Base-by-base conservation (phyloP, 2,113 vertebrate species). In the Hyperoodon ampullatus region DNA sequence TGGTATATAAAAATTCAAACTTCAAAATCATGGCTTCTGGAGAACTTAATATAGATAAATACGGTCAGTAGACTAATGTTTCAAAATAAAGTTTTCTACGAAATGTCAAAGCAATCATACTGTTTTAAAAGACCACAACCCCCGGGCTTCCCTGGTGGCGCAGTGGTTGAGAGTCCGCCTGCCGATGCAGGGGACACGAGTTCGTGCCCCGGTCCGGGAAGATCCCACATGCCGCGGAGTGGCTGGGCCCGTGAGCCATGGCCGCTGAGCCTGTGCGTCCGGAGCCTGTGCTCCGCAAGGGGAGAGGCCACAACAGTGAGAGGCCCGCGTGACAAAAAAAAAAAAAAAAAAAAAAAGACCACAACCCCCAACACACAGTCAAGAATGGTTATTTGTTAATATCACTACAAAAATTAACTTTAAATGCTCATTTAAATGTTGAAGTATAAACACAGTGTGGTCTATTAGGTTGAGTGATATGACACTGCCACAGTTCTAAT, bases 1-100 rank as follows among this genome's bases (percentile, higher is more conserved):
- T 83, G 26, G 18, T 74, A 77, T 70, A 60, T 87, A 77, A 95
- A 95, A 81, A 88, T 83, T 88, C 63, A 85, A 84, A 66, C 55
- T 7, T 78, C 74, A 96, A 94, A 81, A 65, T 58, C 14, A 42
- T 70, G 55, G 13, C 60, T 26, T 87, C 81, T 63, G 74, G 28
- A 90, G 63, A 88, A 91, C 50, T 89, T 81, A 77, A 82, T 55
- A 74, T 24, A 81, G 72, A 86, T 53, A 68, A 86, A 58, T 83
- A 72, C 30, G 11, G 42, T 83, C 55, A 66, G 21, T 2, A 72
- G 53, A 82, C 28, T 71, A 50, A 74, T 68, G 58, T 89, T 94
- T 92, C 35, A 75, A 47, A 94, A 55, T 71, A 68, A 91, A 61
- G 16, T 35, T 92, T 68, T 94, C 63, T 61, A 55, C 84, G 50